phyloP scores from a whole-genome alignment of 2,888 invertebrate genomes.

The Agrilus mali region DNA sequence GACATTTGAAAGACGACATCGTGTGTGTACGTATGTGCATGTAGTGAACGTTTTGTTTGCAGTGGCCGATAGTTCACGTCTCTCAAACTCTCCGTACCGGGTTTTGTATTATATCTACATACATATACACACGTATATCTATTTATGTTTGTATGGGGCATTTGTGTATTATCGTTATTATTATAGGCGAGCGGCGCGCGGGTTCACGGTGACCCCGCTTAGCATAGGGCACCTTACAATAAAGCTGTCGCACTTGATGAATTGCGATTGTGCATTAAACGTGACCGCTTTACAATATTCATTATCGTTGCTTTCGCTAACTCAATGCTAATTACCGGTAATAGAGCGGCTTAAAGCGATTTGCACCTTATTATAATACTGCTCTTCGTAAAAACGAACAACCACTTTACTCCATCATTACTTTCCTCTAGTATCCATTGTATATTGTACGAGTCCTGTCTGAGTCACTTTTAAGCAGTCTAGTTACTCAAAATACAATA shows the following conservation, averaged over 20 bases:
- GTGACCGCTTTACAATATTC: slow-evolving; percentile 9
- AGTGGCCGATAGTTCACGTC: slow-evolving; percentile 13
- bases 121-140: too few relatives aligned
- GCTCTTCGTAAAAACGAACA: too few relatives aligned
- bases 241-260: slow-evolving; percentile 12
- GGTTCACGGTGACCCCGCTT: slow-evolving; percentile 11
- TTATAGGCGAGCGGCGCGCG: slow-evolving; percentile 9
- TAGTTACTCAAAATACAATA: too few relatives aligned
- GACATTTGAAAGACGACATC: slow-evolving; percentile 10
- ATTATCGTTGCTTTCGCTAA: slow-evolving; percentile 1
- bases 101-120: slow-evolving; percentile 10
- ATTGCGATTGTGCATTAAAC: slow-evolving; percentile 9
- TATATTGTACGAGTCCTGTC: too few relatives aligned
- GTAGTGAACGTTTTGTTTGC: neutral
- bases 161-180: too few relatives aligned
- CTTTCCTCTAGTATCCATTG: too few relatives aligned
- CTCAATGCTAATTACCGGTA: slow-evolving; percentile 2
- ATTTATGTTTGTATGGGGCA: too few relatives aligned
- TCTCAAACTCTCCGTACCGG: neutral
- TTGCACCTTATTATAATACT: neutral
- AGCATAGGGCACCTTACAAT: slow-evolving; percentile 15
- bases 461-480: too few relatives aligned
- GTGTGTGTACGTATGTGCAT: slow-evolving; percentile 1
- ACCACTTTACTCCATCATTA: too few relatives aligned
- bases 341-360: neutral